Base-by-base conservation (phyloP, 2,797 vertebrate genomes). In the Neoniphon sammara region DNA sequence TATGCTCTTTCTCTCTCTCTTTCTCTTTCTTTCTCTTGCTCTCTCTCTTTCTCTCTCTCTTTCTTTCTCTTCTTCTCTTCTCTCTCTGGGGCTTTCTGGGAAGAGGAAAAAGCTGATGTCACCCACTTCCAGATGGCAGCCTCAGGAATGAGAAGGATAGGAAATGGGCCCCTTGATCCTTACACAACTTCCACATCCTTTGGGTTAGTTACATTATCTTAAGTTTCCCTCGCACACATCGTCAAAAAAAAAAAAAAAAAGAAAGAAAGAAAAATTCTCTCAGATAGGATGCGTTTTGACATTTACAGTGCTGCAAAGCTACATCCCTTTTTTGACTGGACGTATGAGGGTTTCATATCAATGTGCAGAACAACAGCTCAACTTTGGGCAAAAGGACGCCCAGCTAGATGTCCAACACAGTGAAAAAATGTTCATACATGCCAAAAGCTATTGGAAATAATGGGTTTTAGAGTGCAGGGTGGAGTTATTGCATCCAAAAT, bases 51-150 rank as follows among this genome's bases (percentile, higher is more conserved):
- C 30, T 36, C 55, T 57, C 30, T 57, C 30, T 30, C 31, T 59
- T 31, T 39, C 30, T 59, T 21, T 27, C 21, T 56, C 27, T n/a
- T n/a, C n/a, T n/a, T 56, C 27, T 31, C 54, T n/a, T 56, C 2
- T 59, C 34, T 59, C 56, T 59, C 56, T 59, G 7, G 31, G 31
- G 31, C n/a, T 14, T 87, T 84, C 73, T 86, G 88, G 84, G 90
- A 90, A 90, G 70, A 85, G 80, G 88, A 62, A 66, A 59, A 39
- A 11, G 77, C 42, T 84, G 82, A 88, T 72, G 80, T 91, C 87
- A 89, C 68, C 27, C 57, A 63, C 82, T 85, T 83, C 85, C 79
- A 82, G 70, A 84, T 65, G 70, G 55, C 77, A 53, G 69, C 11
- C 15, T 3, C 2, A 46, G 67, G 73, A 82, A 83, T 65, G 18